These are phyloP conservation scores for Tricholauxania praeusta DNA, from an alignment of 2,888 invertebrate species.

Conservation along the genomic window DNA sequence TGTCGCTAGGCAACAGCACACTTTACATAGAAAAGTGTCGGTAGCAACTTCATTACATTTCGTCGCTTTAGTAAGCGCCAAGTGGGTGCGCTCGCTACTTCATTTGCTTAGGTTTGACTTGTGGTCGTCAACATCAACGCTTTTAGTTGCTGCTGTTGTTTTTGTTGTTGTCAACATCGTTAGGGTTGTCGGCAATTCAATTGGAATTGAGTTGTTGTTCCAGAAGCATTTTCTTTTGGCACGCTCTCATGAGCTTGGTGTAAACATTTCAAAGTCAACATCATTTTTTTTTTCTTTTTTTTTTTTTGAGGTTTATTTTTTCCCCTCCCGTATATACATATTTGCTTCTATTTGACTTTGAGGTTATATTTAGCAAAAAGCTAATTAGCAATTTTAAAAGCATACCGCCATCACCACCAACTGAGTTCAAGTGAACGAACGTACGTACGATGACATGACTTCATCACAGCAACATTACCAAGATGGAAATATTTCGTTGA, in stretches of 20 bases:
- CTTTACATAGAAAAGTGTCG: too few species aligned
- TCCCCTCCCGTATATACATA: background rate
- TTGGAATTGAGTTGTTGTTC: slow-evolving; percentile 7
- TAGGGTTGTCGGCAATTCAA: slow-evolving; percentile 2
- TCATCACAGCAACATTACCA: background rate
- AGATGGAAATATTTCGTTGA: too few species aligned
- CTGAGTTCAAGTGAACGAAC: background rate
- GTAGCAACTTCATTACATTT: too few species aligned
- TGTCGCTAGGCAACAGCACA: too few species aligned
- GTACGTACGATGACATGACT: slow-evolving; percentile 9
- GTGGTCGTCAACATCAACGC: background rate
- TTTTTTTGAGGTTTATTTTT: background rate
- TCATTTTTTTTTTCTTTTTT: background rate
- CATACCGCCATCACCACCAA: background rate
- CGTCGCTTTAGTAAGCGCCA: too few species aligned
- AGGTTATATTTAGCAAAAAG: slow-evolving; percentile 21
- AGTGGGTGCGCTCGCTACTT: background rate
- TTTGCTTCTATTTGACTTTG: background rate
- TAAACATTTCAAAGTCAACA: slow-evolving; percentile 2
- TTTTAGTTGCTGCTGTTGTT: too few species aligned
- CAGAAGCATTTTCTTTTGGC: background rate
- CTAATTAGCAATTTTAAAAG: slow-evolving; percentile 28
- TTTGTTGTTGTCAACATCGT: too few species aligned
- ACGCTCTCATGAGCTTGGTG: background rate
- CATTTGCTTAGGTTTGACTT: background rate